phyloP scores from a whole-genome alignment of 2,888 invertebrate genomes.

The Brachyopa scutellaris region DNA sequence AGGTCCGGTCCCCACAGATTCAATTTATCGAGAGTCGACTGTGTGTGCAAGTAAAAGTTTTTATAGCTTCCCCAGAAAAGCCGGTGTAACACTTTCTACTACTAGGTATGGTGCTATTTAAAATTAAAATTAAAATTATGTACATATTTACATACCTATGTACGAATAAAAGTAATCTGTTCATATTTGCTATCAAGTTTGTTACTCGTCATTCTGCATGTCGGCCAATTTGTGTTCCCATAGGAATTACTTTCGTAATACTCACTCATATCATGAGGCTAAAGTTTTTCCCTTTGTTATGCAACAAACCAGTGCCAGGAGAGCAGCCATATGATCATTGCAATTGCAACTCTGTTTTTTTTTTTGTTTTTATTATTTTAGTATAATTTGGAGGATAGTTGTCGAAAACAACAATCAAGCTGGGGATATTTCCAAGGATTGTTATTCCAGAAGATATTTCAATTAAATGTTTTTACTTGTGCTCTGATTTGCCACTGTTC shows the following conservation, averaged over 20 bases:
- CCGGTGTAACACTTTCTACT: too few species aligned
- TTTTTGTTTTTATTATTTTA: too few species aligned
- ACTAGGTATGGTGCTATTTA: too few species aligned
- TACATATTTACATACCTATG: too few species aligned
- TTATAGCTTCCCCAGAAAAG: too few species aligned
- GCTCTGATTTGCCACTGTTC: not conserved
- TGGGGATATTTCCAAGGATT: not conserved
- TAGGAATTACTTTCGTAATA: not conserved
- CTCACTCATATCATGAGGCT: not conserved
- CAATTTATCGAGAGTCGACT: too few species aligned
- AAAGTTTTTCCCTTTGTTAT: not conserved
- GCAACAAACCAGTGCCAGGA: too few species aligned
- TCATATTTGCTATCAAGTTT: too few species aligned
- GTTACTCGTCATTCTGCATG: not conserved
- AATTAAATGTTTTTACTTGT: slow-evolving; percentile 22
- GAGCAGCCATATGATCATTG: not conserved
- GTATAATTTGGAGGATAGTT: slow-evolving; percentile 9
- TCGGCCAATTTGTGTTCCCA: slow-evolving; percentile 2
- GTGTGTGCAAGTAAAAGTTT: too few species aligned
- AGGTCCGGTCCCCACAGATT: too few species aligned
- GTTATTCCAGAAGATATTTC: slow-evolving; percentile 12
- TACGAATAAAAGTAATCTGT: too few species aligned
- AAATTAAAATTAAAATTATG: too few species aligned
- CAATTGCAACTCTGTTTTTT: not conserved
- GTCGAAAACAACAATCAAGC: slow-evolving; percentile 11